Evolutionary conservation across 1,140 invertebrate genomes (phyloP).

Genomic region (Eumeta japonica): DNA sequence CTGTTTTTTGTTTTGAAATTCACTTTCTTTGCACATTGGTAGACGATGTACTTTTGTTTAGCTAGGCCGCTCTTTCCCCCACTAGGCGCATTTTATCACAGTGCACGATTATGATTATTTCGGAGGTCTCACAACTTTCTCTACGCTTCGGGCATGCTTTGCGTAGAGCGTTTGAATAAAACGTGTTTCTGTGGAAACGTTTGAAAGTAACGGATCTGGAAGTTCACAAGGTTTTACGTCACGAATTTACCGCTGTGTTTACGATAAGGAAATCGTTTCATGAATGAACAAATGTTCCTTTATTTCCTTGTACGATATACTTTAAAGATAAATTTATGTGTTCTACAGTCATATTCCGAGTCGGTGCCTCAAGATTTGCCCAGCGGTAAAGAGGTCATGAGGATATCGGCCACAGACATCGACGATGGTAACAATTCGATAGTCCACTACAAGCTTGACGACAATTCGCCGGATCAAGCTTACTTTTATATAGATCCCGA

Average conservation of each 20-base stretch:
- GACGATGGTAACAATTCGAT: constrained; percentile 84
- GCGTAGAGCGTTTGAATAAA: constrained; percentile 36
- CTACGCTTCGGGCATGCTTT: constrained; percentile 55
- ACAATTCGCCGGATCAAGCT: constrained; percentile 59
- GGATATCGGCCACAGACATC: constrained; percentile 84
- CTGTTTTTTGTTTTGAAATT: constrained; percentile 39
- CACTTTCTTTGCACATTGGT: constrained; percentile 57
- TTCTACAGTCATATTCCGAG: constrained; percentile 67
- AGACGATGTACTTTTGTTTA: constrained; percentile 51
- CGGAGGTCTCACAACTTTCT: constrained; percentile 38
- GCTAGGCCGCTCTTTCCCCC: constrained; percentile 54
- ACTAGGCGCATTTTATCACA: constrained; percentile 53
- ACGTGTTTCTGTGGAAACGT: not conserved
- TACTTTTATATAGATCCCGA: constrained; percentile 77
- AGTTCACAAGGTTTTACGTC: too few relatives aligned
- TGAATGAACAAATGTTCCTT: too few relatives aligned
- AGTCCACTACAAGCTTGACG: constrained; percentile 65
- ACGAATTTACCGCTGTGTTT: too few relatives aligned
- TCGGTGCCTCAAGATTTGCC: constrained; percentile 73
- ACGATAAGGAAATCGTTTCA: too few relatives aligned
- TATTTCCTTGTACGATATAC: too few relatives aligned
- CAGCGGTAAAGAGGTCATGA: constrained; percentile 73
- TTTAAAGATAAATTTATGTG: constrained; percentile 3
- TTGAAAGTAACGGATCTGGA: too few relatives aligned
- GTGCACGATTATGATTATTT: constrained; percentile 56